Evolutionary conservation across 2,797 vertebrate species (phyloP).

Genomic region (Glossophaga mutica): DNA sequence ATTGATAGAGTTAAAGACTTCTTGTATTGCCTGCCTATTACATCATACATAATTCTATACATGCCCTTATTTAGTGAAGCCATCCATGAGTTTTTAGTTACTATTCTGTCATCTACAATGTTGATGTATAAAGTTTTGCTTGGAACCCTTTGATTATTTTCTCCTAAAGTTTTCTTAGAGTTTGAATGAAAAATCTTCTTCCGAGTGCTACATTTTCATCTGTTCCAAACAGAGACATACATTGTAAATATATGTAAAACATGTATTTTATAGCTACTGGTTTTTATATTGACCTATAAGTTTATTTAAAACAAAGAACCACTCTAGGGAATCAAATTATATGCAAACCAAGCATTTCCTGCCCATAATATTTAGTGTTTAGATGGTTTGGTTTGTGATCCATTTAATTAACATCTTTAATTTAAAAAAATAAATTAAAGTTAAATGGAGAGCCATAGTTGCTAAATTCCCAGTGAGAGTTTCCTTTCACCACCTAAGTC

Average conservation of each 20-base stretch:
- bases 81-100: not conserved
- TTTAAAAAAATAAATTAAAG: slow-evolving; percentile 66
- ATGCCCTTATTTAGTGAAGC: not conserved
- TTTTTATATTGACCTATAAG: not conserved
- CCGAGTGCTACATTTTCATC: not conserved
- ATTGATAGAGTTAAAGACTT: not conserved
- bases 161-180: not conserved
- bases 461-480: fast-evolving
- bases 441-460: not conserved
- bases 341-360: slow-evolving; percentile 58
- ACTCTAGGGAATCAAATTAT: slow-evolving; percentile 16
- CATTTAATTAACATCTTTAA: slow-evolving; percentile 64
- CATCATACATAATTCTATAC: fast-evolving
- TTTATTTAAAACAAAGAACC: slow-evolving; percentile 10
- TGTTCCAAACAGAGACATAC: not conserved
- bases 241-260: not conserved
- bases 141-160: not conserved
- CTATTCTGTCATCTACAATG: not conserved
- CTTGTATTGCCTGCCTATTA: fast-evolving
- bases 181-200: not conserved
- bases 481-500: slow-evolving; percentile 9
- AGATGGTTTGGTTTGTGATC: slow-evolving; percentile 45
- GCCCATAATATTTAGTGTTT: slow-evolving; percentile 45
- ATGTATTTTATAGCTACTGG: not conserved
- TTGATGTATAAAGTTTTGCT: not conserved